A percentile compares a stretch with the other conserved stretches of the same genome.
phyloP scores from a whole-genome alignment of 2,797 vertebrate species.

The Takifugu ocellatus region DNA sequence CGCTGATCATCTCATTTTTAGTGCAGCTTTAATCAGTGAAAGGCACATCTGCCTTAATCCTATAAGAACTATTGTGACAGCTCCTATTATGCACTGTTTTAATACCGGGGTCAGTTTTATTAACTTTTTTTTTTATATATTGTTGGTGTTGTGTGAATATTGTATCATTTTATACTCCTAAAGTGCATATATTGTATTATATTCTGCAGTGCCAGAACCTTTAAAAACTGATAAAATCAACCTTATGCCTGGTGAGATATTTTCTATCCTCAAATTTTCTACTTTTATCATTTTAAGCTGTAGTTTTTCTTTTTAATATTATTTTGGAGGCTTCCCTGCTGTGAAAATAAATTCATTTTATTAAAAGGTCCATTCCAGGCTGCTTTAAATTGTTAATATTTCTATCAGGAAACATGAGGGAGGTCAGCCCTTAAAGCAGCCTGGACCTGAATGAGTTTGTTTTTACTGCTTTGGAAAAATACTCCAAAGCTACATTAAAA shows the following conservation, averaged over 20 bases:
- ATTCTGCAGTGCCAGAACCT: slow-evolving; percentile 16
- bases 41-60: slow-evolving; percentile 47
- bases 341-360: too few relatives aligned
- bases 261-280: slow-evolving; percentile 2
- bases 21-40: slow-evolving; percentile 31
- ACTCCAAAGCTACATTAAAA: too few relatives aligned
- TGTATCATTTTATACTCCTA: slow-evolving; percentile 42
- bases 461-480: too few relatives aligned
- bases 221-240: too few relatives aligned
- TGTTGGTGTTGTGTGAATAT: slow-evolving; percentile 58
- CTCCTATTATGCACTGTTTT: slow-evolving; percentile 64
- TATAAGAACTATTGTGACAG: slow-evolving; percentile 32
- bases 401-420: too few relatives aligned
- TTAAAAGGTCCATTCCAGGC: too few relatives aligned
- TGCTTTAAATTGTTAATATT: too few relatives aligned
- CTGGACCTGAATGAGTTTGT: too few relatives aligned
- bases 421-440: too few relatives aligned
- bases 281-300: too few relatives aligned
- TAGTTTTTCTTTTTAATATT: too few relatives aligned
- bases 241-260: neutral
- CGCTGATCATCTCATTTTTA: slow-evolving; percentile 61
- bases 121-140: slow-evolving; percentile 29
- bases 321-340: too few relatives aligned
- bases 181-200: slow-evolving; percentile 40
- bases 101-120: slow-evolving; percentile 34